Evolutionary conservation across 2,113 vertebrate species (phyloP), one percentile per base, ranked within the genome.

Genomic region (Setophaga kirtlandii): DNA sequence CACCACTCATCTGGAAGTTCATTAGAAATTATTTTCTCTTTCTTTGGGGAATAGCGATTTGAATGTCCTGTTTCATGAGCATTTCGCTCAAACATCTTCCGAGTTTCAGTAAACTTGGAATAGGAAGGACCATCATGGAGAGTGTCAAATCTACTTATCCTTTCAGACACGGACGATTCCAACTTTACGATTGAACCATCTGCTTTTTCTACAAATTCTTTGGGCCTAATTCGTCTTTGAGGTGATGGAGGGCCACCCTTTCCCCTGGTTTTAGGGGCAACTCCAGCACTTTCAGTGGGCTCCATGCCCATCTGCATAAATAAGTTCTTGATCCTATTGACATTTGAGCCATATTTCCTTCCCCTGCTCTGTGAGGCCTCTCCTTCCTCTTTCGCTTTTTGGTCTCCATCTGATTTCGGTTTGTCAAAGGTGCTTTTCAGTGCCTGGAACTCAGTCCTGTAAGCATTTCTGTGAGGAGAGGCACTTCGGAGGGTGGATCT

Each of bases 221-320:
- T 99, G 65, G 99, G 99, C 90, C 98, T 99, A 86, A 97, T 94
- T 88, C 98, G 95, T 91, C 98, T 99, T 81, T 99, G 99, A 25
- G 99, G 99, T 5, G 99, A 99, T 1, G 97, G 75, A 46, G 98
- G 92, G 6, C 98, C 98, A 7, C 98, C 98, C 73, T 96, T 98
- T 20, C 80, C 94, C 87, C 96, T 98, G 9, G 97, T 81, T 96
- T 98, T 99, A 73, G 97, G 89, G 46, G 97, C 15, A 37, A 96
- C 87, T 8, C 97, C 83, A 39, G 95, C 49, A 55, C 74, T 98
- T 75, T 99, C 98, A 70, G 44, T 96, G 87, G 98, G 98, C 70
- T 98, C 99, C 73, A 99, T 98, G 65, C 98, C 99, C 99, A 99
- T 99, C 97, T 99, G 99, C 99, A 99, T 99, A 96, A 99, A 99